Evolutionary conservation across 2,888 invertebrate species (phyloP).

Genomic region (Cryptocheilus praepositus): DNA sequence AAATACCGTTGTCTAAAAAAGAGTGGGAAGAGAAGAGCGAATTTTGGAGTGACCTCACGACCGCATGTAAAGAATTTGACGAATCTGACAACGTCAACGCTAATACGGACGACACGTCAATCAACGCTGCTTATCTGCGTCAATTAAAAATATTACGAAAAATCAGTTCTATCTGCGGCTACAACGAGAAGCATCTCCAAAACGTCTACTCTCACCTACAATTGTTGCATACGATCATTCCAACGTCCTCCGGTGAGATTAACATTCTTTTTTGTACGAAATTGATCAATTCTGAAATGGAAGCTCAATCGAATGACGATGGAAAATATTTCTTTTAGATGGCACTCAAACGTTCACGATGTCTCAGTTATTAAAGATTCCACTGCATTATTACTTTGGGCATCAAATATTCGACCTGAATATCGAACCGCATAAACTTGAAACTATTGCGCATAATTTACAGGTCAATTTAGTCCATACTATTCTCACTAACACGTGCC

Average conservation of each 20-base stretch:
- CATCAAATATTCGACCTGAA: slow-evolving; percentile 80
- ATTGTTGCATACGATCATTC: slow-evolving; percentile 59
- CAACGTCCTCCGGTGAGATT: slow-evolving; percentile 39
- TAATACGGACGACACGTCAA: slow-evolving; percentile 26
- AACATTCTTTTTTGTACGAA: background rate
- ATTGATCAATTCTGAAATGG: background rate
- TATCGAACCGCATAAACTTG: slow-evolving; percentile 82
- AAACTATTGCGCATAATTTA: slow-evolving; percentile 81
- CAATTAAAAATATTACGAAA: slow-evolving; percentile 49
- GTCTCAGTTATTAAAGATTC: slow-evolving; percentile 40
- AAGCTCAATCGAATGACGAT: background rate
- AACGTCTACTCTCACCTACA: slow-evolving; percentile 58
- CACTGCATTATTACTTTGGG: slow-evolving; percentile 64
- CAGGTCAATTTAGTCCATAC: slow-evolving; percentile 86
- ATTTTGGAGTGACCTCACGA: slow-evolving; percentile 60
- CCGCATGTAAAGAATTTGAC: slow-evolving; percentile 40
- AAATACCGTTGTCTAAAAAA: slow-evolving; percentile 55
- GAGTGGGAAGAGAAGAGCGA: slow-evolving; percentile 57
- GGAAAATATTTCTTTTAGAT: slow-evolving; percentile 33
- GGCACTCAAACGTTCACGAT: slow-evolving; percentile 35
- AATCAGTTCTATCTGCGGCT: slow-evolving; percentile 49
- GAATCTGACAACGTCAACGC: slow-evolving; percentile 28
- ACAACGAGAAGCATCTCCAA: slow-evolving; percentile 54
- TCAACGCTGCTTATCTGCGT: slow-evolving; percentile 30
- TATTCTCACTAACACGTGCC: slow-evolving; percentile 84